A percentile compares a stretch with the other conserved stretches of the same genome.
Evolutionary conservation across 2,888 invertebrate genomes (phyloP).

Genomic region (Beris morrisii): DNA sequence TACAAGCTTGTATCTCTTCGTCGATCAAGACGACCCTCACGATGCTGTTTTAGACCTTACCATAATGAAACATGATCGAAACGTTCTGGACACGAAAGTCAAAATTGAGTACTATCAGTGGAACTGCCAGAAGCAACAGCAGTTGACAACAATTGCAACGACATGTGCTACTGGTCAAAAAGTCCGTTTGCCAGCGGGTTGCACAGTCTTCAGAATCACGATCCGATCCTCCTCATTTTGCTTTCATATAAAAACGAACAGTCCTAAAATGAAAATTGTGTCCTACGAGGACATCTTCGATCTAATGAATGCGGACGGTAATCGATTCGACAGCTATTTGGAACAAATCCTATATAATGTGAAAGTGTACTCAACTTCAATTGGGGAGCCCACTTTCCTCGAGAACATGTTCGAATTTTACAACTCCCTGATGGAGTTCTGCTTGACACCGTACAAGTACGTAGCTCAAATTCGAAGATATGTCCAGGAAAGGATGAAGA

Average conservation of each 20-base stretch:
- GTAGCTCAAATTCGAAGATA: not conserved
- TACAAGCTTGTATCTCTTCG: slow-evolving; percentile 11
- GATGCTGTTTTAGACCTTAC: slow-evolving; percentile 15
- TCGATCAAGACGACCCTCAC: slow-evolving; percentile 15
- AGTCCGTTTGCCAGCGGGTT: slow-evolving; percentile 4
- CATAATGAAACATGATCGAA: slow-evolving; percentile 8
- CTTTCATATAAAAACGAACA: slow-evolving; percentile 17
- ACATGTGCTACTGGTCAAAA: slow-evolving; percentile 1
- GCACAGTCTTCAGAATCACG: slow-evolving; percentile 10
- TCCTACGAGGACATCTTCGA: slow-evolving; percentile 12
- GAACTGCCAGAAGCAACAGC: slow-evolving; percentile 20
- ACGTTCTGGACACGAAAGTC: not conserved
- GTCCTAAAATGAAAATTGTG: slow-evolving; percentile 1
- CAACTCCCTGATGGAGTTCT: slow-evolving; percentile 9
- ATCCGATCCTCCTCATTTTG: slow-evolving; percentile 16
- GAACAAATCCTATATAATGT: not conserved
- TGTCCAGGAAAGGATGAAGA: not conserved
- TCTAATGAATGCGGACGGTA: slow-evolving; percentile 20
- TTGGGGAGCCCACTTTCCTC: slow-evolving; percentile 9
- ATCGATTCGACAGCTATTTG: slow-evolving; percentile 19
- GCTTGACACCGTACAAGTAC: not conserved
- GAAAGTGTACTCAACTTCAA: not conserved
- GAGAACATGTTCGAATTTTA: slow-evolving; percentile 15
- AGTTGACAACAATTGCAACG: not conserved
- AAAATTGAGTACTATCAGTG: slow-evolving; percentile 17